A percentile compares a stretch with the other conserved stretches of the same genome.
phyloP scores from a whole-genome alignment of 2,797 vertebrate species.

The Oryzias sinensis region DNA sequence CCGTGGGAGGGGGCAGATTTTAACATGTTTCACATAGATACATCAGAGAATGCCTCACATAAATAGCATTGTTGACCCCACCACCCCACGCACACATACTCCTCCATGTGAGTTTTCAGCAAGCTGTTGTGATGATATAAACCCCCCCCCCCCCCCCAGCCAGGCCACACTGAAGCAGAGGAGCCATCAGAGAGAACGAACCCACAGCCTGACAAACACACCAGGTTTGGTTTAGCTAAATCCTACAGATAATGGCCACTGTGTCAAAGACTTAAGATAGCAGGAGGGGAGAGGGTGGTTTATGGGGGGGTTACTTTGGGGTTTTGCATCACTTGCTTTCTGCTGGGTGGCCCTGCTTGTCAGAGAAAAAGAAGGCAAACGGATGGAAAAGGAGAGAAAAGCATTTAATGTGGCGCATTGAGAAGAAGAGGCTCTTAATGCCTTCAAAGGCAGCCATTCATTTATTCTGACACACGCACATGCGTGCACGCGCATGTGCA shows the following conservation, averaged over 20 bases:
- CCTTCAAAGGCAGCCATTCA: slow-evolving; percentile 99
- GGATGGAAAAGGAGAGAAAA: slow-evolving; percentile 75
- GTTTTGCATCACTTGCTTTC: slow-evolving; percentile 99
- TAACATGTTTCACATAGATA: slow-evolving; percentile 1
- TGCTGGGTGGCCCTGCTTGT: slow-evolving; percentile 98
- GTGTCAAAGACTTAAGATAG: slow-evolving; percentile 97
- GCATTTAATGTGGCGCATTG: slow-evolving; percentile 88
- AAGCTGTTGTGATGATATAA: slow-evolving; percentile 47
- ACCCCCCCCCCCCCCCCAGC: slow-evolving; percentile 7
- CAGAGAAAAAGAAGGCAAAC: slow-evolving; percentile 85
- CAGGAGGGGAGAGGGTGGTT: slow-evolving; percentile 89
- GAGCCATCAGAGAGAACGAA: slow-evolving; percentile 81
- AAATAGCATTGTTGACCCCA: slow-evolving; percentile 35
- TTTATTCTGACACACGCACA: slow-evolving; percentile 85
- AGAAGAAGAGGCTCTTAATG: slow-evolving; percentile 97
- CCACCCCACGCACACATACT: background rate
- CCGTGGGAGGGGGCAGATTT: slow-evolving; percentile 12
- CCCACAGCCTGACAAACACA: slow-evolving; percentile 92
- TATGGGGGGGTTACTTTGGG: slow-evolving; percentile 92
- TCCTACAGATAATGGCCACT: slow-evolving; percentile 98
- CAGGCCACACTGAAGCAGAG: slow-evolving; percentile 75
- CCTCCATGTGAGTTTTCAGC: slow-evolving; percentile 19
- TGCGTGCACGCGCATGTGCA: slow-evolving; percentile 31
- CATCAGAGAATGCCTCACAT: slow-evolving; percentile 15
- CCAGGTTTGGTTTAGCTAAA: slow-evolving; percentile 93